Conservation (phyloP, 1,140 invertebrate genomes). For the Drosophila quadrilineata region DNA sequence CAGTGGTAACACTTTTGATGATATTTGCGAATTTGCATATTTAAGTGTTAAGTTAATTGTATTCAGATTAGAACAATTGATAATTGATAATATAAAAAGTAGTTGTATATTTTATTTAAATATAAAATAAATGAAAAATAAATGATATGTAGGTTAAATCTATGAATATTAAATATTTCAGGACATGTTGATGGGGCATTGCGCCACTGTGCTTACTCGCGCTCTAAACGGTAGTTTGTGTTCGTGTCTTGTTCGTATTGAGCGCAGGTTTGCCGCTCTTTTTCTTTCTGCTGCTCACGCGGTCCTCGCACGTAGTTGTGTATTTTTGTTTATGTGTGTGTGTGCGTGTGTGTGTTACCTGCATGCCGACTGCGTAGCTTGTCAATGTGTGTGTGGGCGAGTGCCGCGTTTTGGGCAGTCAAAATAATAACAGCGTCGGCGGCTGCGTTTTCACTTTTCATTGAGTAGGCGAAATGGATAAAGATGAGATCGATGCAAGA, state of each 20-base stretch:
- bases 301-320: constrained; percentile 24
- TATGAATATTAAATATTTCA: background rate
- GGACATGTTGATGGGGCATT: background rate
- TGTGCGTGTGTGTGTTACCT: background rate
- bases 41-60: too few species aligned
- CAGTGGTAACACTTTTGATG: background rate
- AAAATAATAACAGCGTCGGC: constrained; percentile 59
- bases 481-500: constrained; percentile 18
- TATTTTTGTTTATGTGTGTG: constrained; percentile 2
- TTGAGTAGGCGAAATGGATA: constrained; percentile 27
- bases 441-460: constrained; percentile 66
- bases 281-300: constrained; percentile 44
- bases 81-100: too few species aligned
- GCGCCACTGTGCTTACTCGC: constrained; percentile 14
- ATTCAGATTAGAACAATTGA: too few species aligned
- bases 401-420: constrained; percentile 45
- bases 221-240: constrained; percentile 16
- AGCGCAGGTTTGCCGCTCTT: constrained; percentile 69
- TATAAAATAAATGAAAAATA: background rate
- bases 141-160: too few species aligned
- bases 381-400: constrained; percentile 5
- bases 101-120: too few species aligned
- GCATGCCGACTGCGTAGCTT: too few species aligned
- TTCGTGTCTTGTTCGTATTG: constrained; percentile 32
- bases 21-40: too few species aligned